Evolutionary conservation across 1,140 invertebrate genomes (phyloP), one percentile per base, ranked within the genome.

Genomic region (Mercenaria mercenaria): DNA sequence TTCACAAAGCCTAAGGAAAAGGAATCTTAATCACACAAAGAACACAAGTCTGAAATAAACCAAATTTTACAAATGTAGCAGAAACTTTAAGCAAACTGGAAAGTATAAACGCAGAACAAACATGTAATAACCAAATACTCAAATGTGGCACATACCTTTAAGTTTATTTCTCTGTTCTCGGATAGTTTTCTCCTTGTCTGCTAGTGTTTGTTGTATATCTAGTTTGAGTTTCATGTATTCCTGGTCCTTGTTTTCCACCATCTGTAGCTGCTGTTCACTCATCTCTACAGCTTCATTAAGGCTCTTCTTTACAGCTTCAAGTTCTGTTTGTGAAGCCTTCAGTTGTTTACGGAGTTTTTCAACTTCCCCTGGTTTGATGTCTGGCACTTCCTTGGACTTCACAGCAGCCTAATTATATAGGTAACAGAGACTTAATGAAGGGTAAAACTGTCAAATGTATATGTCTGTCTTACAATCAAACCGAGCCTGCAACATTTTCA

Each of bases 281-380:
- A 92, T 85, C n/a, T 92, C 89, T 1, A 92, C 92, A 13, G 92
- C 92, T 90, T 92, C 81, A 34, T 89, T 88, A 15, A 93, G 81
- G 39, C 91, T 90, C 61, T 91, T 87, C 69, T 91, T 91, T 13
- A 92, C 69, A 77, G 41, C 32, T 18, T 90, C 85, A 18, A 85
- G 50, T 47, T 92, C 89, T 29, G 72, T n/a, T 4, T 84, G n/a
- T 0, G 50, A 76, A 13, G 76, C 29, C 11, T 79, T 59, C 41
- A 91, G 69, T 29, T 87, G 29, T 67, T 67, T 56, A 41, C 59
- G 79, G 1, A 90, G 67, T 76, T 74, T 77, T 0, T 80, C 56
- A 41, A 59, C 50, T 20, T 76, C 69, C 18, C 34, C 61, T 72
- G 87, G 43, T 29, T 41, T 81, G 20, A n/a, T 41, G 23, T 72